Percentiles rank a stretch among this genome's conserved stretches.
Conservation (phyloP, 23 tunicate genomes). For the Botrylloides violaceus region DNA sequence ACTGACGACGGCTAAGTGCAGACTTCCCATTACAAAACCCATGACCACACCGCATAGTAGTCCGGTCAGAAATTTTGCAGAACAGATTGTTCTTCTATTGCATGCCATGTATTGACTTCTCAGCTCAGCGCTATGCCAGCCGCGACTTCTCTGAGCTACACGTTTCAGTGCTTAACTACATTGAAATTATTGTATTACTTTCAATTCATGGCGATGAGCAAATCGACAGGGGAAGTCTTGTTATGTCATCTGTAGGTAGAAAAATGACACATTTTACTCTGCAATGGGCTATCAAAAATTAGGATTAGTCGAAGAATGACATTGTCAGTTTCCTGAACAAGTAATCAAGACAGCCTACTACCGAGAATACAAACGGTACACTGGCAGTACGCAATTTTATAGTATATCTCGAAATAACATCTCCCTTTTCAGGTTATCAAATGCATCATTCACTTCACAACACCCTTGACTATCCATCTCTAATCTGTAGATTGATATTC, state of each 20-base stretch:
- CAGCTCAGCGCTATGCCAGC: neutral
- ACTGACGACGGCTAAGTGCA: slow-evolving; percentile 12
- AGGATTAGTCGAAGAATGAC: neutral
- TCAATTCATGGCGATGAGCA: neutral
- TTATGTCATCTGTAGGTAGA: neutral
- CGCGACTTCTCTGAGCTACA: neutral
- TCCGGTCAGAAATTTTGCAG: slow-evolving; percentile 8
- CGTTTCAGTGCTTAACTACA: neutral
- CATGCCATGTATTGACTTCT: slow-evolving; percentile 1
- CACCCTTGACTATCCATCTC: too few relatives aligned
- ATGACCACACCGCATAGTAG: slow-evolving; percentile 9
- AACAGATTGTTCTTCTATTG: slow-evolving; percentile 2
- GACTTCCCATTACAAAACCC: slow-evolving; percentile 21
- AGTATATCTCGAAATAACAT: too few relatives aligned
- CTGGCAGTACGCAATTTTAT: too few relatives aligned
- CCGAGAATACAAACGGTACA: too few relatives aligned
- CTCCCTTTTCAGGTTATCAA: too few relatives aligned
- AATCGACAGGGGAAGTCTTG: neutral
- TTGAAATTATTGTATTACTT: neutral
- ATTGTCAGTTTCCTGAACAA: neutral
- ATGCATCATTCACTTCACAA: too few relatives aligned
- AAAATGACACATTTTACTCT: neutral
- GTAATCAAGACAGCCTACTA: too few relatives aligned
- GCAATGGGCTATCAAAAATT: neutral
- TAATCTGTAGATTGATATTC: too few relatives aligned